phyloP scores from a whole-genome alignment of 2,113 vertebrate genomes.

The Pica pica region DNA sequence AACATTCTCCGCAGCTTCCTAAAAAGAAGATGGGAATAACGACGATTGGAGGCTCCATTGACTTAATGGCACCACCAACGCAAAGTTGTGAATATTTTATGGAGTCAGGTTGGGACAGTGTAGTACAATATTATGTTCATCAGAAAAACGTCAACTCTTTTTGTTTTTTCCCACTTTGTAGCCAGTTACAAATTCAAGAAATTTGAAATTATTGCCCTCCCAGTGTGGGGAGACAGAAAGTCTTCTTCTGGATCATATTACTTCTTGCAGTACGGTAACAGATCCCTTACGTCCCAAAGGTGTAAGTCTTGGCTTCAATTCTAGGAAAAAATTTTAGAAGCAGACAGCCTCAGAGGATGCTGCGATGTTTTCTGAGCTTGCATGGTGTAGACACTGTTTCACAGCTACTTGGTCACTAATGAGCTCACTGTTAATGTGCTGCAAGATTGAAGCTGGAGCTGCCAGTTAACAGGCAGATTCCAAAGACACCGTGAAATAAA shows the following conservation, averaged over 20 bases:
- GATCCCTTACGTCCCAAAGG: neutral
- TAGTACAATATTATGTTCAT: neutral
- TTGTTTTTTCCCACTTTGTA: neutral
- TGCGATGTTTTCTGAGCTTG: neutral
- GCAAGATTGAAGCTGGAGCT: neutral
- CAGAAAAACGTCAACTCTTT: neutral
- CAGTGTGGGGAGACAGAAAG: neutral
- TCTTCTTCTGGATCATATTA: neutral
- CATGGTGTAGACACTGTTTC: neutral
- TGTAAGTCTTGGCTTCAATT: neutral
- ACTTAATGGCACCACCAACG: fast-evolving
- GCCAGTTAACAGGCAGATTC: neutral
- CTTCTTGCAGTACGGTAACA: neutral
- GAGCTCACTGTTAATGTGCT: neutral
- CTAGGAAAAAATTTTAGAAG: neutral
- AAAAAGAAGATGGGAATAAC: constrained; percentile 34
- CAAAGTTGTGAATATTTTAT: neutral
- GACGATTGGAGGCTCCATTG: neutral
- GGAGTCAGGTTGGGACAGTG: neutral
- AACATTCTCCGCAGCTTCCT: neutral
- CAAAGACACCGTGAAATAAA: neutral
- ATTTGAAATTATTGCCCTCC: neutral
- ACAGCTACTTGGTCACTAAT: neutral
- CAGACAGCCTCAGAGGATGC: neutral
- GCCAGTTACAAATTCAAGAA: neutral